These are phyloP conservation scores for Acinonyx jubatus DNA, from an alignment of 2,113 vertebrate species.

Conservation along the genomic window DNA sequence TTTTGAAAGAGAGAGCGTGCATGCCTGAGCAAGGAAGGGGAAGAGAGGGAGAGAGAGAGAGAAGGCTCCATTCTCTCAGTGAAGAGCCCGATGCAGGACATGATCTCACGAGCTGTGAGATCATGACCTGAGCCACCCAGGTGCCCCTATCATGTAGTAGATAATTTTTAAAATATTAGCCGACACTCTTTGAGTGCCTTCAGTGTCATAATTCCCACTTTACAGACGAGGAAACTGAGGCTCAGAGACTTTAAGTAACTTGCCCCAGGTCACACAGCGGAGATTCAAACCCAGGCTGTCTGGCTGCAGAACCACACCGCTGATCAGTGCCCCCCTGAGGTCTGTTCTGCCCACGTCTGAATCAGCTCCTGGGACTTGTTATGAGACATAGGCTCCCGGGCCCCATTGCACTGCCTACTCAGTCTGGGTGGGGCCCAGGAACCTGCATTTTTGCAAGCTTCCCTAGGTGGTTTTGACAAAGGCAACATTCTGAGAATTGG, in stretches of 20 bases:
- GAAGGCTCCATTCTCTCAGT: no score
- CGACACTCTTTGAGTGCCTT: not conserved
- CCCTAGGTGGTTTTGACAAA: not conserved
- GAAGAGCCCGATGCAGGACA: no score
- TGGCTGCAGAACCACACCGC: not conserved
- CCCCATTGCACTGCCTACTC: not conserved
- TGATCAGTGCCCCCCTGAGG: fast-evolving
- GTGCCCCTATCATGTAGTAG: not conserved
- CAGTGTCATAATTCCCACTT: not conserved
- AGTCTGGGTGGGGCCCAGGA: not conserved
- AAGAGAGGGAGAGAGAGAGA: no score
- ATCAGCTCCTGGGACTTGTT: not conserved
- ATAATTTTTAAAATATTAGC: not conserved
- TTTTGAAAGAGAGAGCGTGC: no score
- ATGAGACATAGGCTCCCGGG: not conserved
- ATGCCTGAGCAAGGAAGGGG: no score
- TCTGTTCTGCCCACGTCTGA: not conserved
- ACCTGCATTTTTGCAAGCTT: not conserved
- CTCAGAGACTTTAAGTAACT: not conserved
- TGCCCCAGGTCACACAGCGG: not conserved
- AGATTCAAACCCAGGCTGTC: not conserved
- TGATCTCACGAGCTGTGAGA: no score
- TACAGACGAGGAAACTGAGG: not conserved
- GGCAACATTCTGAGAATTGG: not conserved
- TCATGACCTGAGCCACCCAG: no score